These are phyloP conservation scores for Fopius arisanus DNA, from an alignment of 1,140 invertebrate genomes.

Conservation along the genomic window DNA sequence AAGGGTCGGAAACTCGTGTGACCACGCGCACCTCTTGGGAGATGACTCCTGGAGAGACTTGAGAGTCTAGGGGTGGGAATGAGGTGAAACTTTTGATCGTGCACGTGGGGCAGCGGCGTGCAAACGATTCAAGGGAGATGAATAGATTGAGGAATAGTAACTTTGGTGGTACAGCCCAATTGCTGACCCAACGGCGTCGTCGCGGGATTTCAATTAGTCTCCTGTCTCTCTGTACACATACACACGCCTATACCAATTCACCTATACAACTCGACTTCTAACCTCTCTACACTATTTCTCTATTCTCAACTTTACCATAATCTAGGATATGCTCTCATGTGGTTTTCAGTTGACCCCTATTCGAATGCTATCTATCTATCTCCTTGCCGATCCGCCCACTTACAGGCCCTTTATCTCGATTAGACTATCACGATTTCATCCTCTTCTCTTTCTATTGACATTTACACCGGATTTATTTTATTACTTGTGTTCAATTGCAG, in stretches of 20 bases:
- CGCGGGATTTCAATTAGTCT: constrained; percentile 55
- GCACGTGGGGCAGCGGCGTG: constrained; percentile 9
- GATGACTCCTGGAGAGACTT: constrained; percentile 24
- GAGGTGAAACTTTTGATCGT: constrained; percentile 1
- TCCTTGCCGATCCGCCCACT: constrained; percentile 38
- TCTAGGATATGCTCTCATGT: not conserved
- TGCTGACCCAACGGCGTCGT: constrained; percentile 52
- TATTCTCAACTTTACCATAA: constrained; percentile 25
- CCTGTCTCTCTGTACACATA: constrained; percentile 36
- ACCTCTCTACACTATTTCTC: constrained; percentile 35
- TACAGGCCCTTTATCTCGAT: constrained; percentile 38
- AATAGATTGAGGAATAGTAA: not conserved
- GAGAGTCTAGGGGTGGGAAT: not conserved
- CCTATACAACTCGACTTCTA: constrained; percentile 27
- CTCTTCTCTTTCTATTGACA: not conserved
- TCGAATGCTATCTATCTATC: constrained; percentile 30
- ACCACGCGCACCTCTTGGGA: constrained; percentile 18
- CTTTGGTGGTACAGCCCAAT: constrained; percentile 39
- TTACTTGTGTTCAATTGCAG: constrained; percentile 21
- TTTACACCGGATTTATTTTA: not conserved
- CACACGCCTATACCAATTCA: constrained; percentile 24
- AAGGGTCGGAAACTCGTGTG: not conserved
- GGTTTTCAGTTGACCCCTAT: constrained; percentile 42
- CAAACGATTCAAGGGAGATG: not conserved
- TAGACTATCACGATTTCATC: not conserved